Base-by-base conservation (phyloP, 1,140 invertebrate species). In the Zeugodacus cucurbitae region DNA sequence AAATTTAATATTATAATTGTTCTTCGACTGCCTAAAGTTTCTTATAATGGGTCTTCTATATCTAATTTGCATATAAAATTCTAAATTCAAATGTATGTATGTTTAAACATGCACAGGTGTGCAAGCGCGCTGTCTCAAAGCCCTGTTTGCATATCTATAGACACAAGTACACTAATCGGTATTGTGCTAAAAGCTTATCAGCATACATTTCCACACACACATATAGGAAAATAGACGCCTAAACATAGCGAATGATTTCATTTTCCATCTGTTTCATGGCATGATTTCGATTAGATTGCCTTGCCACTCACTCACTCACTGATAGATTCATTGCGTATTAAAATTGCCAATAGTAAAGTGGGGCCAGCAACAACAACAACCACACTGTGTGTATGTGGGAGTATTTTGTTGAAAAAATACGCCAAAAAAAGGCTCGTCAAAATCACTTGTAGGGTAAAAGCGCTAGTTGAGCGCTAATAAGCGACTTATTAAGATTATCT, bases 281-380 rank as follows among this genome's bases (percentile, higher is more conserved):
- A 32, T 41, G 67, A 74, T 74, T 74, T 74, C 67, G 67, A 74
- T 74, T 74, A 74, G 67, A 74, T 74, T 74, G 67, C 11, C 67
- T 74, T 74, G 67, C 32, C 67, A 22, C 20, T 7, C 67, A 74
- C 67, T 74, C 8, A 6, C n/a, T n/a, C n/a, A n/a, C n/a, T n/a
- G n/a, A n/a, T n/a, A 37, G 7, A 74, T 74, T 41, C 67, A 41
- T 14, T 74, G 67, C 34, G 34, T 41, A 74, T 74, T 41, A 17
- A 74, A 41, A 74, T 74, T 74, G 8, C 34, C 34, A 74, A 74
- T 74, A 37, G 34, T 37, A 74, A 37, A 7, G 1, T 74, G 67
- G 67, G 17, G 67, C 34, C 67, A 74, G 34, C 67, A 74, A 74
- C 62, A 74, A 74, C 34, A 70, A 70, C 34, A 70, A 70, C 67